Evolutionary conservation across 2,797 vertebrate species (phyloP), one percentile per base, ranked within the genome.

Genomic region (Sebastes umbrosus): DNA sequence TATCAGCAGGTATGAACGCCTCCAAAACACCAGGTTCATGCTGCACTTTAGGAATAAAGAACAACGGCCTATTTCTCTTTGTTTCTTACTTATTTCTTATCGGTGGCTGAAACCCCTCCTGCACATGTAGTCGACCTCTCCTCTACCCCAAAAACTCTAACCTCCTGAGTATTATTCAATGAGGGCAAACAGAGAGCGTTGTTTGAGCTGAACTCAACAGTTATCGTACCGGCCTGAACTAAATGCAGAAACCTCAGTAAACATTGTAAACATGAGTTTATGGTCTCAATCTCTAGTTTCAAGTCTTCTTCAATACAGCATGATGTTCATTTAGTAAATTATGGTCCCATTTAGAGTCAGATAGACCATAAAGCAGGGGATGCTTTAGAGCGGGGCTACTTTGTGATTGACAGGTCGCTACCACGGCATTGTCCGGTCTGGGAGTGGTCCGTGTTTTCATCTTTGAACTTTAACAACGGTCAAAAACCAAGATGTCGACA

Each of bases 71-170:
- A 6, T 54, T 74, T 59, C 34, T 59, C 27, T 20, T 65, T 34
- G 0, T 39, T 66, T 43, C 36, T 69, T 6, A 72, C 27, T 8
- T 22, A 20, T 76, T 77, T 78, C 66, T 73, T 77, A 80, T 84
- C 73, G 71, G 24, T 4, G 34, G 58, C 63, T 50, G 54, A 81
- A 85, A 83, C 11, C 2, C 18, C 6, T 73, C 58, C 80, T 73
- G 76, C 25, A 31, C 66, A 36, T 24, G 12, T 18, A 65, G 34
- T 64, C 24, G n/a, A 36, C 34, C 8, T 79, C 65, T 68, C 4
- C 5, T 43, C 32, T 31, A 2, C 58, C 71, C 65, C 81, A 76
- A 27, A 75, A 66, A 62, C 79, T 20, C 55, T 22, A 69, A 50
- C 63, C 76, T 62, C 69, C 22, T 32, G 69, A 75, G 65, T 43